phyloP scores from a whole-genome alignment of 2,113 vertebrate species.

The Orthonyx spaldingii region DNA sequence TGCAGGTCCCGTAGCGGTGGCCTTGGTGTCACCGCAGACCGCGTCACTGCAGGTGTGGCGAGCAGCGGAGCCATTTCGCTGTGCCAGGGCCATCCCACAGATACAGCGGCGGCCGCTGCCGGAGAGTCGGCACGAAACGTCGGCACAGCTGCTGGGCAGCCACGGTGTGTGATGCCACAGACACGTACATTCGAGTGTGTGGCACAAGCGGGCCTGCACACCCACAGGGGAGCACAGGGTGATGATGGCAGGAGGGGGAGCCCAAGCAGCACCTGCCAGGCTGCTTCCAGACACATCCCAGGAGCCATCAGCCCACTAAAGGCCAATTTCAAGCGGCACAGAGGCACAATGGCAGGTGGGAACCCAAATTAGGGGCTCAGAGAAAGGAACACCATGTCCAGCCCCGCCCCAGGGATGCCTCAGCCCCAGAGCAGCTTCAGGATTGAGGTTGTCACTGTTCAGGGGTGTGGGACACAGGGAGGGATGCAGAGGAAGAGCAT shows the following conservation, averaged over 20 bases:
- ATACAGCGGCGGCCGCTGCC: accelerated
- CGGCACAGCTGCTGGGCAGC: accelerated
- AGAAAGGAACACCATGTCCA: not conserved
- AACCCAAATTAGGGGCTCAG: not conserved
- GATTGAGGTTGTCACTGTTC: not conserved
- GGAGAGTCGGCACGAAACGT: accelerated
- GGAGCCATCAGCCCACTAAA: not conserved
- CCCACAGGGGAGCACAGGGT: not conserved
- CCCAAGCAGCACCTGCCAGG: not conserved
- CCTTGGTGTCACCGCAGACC: not conserved
- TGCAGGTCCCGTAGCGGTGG: not conserved
- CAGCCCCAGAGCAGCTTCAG: not conserved
- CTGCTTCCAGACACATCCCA: not conserved
- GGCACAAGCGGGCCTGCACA: accelerated
- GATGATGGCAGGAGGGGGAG: not conserved
- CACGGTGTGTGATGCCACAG: accelerated
- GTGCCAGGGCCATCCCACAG: accelerated
- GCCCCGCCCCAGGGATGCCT: not conserved
- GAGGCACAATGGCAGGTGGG: not conserved
- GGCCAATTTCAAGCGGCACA: not conserved
- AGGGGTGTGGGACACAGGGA: too few species aligned
- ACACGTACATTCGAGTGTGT: accelerated
- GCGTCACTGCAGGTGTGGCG: not conserved
- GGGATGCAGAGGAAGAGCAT: not conserved
- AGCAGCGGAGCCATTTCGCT: not conserved